Evolutionary conservation across 1,140 invertebrate species (phyloP).

Genomic region (Orius laevigatus): DNA sequence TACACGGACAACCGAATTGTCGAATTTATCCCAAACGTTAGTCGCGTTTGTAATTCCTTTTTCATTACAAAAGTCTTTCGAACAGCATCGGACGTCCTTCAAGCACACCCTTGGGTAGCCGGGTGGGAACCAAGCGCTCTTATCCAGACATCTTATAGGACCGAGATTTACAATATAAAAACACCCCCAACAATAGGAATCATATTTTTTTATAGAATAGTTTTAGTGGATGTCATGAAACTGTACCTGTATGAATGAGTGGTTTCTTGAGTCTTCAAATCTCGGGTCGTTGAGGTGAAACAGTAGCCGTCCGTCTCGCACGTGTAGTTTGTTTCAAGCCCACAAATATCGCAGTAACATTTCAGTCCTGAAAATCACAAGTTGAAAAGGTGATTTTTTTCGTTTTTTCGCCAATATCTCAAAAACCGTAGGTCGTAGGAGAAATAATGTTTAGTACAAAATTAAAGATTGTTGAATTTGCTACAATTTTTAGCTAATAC

Average conservation of each 20-base stretch:
- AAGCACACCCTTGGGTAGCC: slow-evolving; percentile 47
- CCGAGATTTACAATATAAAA: too few species aligned
- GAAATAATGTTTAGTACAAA: too few species aligned
- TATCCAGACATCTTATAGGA: slow-evolving; percentile 51
- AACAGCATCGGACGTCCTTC: slow-evolving; percentile 26
- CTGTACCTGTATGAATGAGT: slow-evolving; percentile 56
- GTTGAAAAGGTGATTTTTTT: too few species aligned
- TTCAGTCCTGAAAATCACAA: slow-evolving; percentile 45
- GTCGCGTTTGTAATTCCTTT: too few species aligned
- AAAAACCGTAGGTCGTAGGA: too few species aligned
- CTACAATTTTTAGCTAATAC: too few species aligned
- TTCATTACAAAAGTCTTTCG: too few species aligned
- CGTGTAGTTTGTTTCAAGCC: slow-evolving; percentile 52
- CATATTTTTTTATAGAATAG: not conserved
- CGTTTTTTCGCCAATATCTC: too few species aligned
- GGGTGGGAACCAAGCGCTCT: slow-evolving; percentile 50
- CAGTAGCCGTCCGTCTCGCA: slow-evolving; percentile 79
- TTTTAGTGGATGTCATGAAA: slow-evolving; percentile 20
- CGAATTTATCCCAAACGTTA: too few species aligned
- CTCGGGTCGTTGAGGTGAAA: slow-evolving; percentile 57
- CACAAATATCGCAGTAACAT: slow-evolving; percentile 62
- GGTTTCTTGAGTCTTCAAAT: slow-evolving; percentile 35
- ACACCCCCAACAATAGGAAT: too few species aligned
- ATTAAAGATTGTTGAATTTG: too few species aligned
- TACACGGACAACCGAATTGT: too few species aligned